Evolutionary conservation across 1,140 invertebrate species (phyloP), one percentile per base, ranked within the genome.

Genomic region (Thaumatotibia leucotreta): DNA sequence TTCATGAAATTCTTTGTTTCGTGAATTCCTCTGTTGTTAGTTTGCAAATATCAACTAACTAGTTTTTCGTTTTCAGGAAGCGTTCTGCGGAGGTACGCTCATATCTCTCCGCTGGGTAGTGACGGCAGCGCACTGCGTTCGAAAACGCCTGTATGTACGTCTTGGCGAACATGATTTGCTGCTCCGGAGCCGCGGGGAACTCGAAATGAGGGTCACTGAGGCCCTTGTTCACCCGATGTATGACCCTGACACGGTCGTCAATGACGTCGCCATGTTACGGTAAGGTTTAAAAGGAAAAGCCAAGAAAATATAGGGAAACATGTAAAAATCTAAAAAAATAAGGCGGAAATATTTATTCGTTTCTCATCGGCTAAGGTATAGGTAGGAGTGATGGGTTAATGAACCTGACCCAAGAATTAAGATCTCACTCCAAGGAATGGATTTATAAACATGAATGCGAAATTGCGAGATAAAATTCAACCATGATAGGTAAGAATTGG

Each of bases 11-110:
- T n/a, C n/a, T n/a, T n/a, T n/a, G n/a, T n/a, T n/a, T n/a, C n/a
- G n/a, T n/a, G n/a, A n/a, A n/a, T n/a, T n/a, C n/a, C n/a, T n/a
- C n/a, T n/a, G n/a, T n/a, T n/a, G n/a, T n/a, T n/a, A n/a, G n/a
- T n/a, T n/a, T n/a, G n/a, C n/a, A n/a, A n/a, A n/a, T n/a, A n/a
- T 39, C 4, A 39, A 1, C 14, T 17, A 45, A 4, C 4, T 29
- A 29, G 2, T 62, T 29, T 63, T 17, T 27, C 17, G 17, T 63
- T 66, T 64, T 80, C 74, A 96, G 95, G 96, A 96, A 87, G 94
- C 96, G 32, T 98, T 97, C 82, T 99, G 97, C 80, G 97, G 97
- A 0, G 98, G 97, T 4, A 98, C 97, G 2, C 82, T 99, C 20
- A 94, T 99, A 33, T 94, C 95, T 0, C 93, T 96, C 0, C 91